These are phyloP conservation scores for Slavum lentiscoides DNA, from an alignment of 2,888 invertebrate species.

Conservation along the genomic window DNA sequence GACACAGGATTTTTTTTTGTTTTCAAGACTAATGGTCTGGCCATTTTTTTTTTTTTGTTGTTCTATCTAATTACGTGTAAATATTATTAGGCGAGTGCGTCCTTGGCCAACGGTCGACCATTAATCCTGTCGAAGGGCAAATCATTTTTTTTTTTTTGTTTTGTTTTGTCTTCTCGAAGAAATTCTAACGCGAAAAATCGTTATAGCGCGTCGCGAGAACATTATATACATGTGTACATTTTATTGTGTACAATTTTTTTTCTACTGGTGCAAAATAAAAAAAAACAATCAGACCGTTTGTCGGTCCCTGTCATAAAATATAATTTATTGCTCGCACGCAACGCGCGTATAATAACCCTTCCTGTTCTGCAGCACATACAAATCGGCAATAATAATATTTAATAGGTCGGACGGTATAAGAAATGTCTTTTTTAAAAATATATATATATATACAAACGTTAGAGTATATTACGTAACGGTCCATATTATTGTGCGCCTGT, in stretches of 20 bases:
- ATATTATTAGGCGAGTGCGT: not conserved
- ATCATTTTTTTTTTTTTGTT: constrained; percentile 17
- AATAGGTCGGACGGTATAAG: not conserved
- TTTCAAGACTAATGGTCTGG: constrained; percentile 3
- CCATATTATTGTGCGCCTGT: no score
- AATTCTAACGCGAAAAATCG: not conserved
- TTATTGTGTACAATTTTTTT: not conserved
- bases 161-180: not conserved
- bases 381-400: constrained; percentile 30
- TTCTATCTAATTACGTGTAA: not conserved
- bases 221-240: not conserved
- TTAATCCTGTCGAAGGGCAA: constrained; percentile 47
- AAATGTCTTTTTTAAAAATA: not conserved
- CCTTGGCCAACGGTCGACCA: constrained; percentile 34
- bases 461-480: no score
- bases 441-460: no score
- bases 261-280: not conserved
- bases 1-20: constrained; percentile 16
- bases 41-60: not conserved
- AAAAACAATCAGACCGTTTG: not conserved
- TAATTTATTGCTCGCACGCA: constrained; percentile 3
- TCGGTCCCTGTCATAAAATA: constrained; percentile 45
- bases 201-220: not conserved
- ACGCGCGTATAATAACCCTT: not conserved
- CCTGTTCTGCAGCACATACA: not conserved